Conservation (phyloP, 2,888 invertebrate species). For the Eustalomyia histrio region DNA sequence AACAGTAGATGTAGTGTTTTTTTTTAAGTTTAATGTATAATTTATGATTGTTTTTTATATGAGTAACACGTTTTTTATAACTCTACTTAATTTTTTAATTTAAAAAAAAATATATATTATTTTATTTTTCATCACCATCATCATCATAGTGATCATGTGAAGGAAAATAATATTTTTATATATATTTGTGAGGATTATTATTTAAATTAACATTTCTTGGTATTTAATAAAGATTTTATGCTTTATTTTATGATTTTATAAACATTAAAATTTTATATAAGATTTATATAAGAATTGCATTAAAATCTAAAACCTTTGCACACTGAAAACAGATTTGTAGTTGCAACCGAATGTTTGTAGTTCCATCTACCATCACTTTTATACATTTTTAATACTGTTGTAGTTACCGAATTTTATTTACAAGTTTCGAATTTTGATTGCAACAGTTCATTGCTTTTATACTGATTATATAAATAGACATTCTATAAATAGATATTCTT, state of each 20-base stretch:
- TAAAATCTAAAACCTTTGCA: neutral
- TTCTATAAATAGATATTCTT: no score
- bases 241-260: neutral
- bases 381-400: no score
- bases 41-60: conserved; percentile 36
- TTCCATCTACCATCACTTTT: no score
- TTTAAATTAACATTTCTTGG: neutral
- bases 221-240: neutral
- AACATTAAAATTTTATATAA: neutral
- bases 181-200: neutral
- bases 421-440: no score
- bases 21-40: conserved; percentile 13
- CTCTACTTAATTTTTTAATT: conserved; percentile 34
- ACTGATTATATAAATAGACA: no score
- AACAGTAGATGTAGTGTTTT: neutral
- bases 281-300: neutral
- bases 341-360: no score
- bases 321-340: no score
- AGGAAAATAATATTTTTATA: neutral
- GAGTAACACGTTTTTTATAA: conserved; percentile 37
- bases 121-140: conserved; percentile 13
- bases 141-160: conserved; percentile 5
- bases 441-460: no score
- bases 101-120: conserved; percentile 1
- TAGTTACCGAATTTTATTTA: no score